Percentiles rank a stretch among this genome's conserved stretches.
Conservation (phyloP, 2,113 vertebrate genomes). For the Gymnobelideus leadbeateri region DNA sequence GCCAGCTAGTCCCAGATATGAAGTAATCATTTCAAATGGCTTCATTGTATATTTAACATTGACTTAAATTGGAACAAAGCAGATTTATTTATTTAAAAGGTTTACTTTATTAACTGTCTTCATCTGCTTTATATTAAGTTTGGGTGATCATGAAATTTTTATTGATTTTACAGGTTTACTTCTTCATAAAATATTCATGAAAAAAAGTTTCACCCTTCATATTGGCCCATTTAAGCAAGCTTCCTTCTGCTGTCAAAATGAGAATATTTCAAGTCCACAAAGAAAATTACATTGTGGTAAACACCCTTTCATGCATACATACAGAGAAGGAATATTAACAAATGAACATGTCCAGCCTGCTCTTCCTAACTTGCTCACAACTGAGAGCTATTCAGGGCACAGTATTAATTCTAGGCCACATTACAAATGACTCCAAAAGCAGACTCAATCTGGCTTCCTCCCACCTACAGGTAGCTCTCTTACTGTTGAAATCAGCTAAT, state of each 20-base stretch:
- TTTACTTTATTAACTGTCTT: not conserved
- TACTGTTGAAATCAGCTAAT: conserved; percentile 1
- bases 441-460: not conserved
- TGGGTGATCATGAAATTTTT: not conserved
- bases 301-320: not conserved
- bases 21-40: conserved; percentile 49
- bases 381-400: not conserved
- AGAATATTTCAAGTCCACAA: conserved; percentile 19
- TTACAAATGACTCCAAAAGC: conserved; percentile 39
- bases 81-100: conserved; percentile 28
- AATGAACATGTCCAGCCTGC: not conserved
- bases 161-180: conserved; percentile 45
- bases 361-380: conserved; percentile 26
- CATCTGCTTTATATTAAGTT: not conserved
- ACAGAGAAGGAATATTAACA: conserved; percentile 3
- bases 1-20: conserved; percentile 49
- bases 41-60: not conserved
- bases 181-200: conserved; percentile 37
- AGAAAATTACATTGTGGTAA: conserved; percentile 19
- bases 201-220: conserved; percentile 42
- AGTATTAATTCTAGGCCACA: not conserved
- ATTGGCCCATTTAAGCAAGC: conserved; percentile 44
- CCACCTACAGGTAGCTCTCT: conserved; percentile 7
- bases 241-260: conserved; percentile 21
- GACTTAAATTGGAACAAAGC: not conserved